These are phyloP conservation scores for Lytechinus pictus DNA, from an alignment of 35 echinoderm and acorn worm genomes.

Conservation along the genomic window DNA sequence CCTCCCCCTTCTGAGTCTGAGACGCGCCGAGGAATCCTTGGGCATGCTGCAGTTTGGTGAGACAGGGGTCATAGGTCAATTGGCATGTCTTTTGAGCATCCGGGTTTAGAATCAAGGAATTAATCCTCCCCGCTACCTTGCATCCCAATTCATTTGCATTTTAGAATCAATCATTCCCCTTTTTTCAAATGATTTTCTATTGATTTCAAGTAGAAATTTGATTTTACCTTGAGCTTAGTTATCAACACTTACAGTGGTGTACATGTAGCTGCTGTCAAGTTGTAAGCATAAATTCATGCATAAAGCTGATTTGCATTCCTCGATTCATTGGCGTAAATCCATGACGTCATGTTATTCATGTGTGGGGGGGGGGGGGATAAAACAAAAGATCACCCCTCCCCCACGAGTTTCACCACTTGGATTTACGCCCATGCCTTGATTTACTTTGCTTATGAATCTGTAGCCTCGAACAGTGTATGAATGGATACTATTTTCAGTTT, in stretches of 20 bases:
- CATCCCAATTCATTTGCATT: not conserved
- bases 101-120: not conserved
- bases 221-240: not conserved
- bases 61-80: constrained; percentile 29
- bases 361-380: too few relatives aligned
- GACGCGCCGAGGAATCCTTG: constrained; percentile 25
- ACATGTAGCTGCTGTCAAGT: not conserved
- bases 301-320: not conserved
- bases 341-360: too few relatives aligned
- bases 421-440: too few relatives aligned
- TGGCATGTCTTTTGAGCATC: constrained; percentile 31
- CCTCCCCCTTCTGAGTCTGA: not conserved
- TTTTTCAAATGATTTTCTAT: not conserved
- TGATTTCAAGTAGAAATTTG: not conserved
- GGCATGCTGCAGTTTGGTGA: constrained; percentile 52
- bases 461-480: not conserved
- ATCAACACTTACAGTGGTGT: not conserved
- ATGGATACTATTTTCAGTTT: not conserved
- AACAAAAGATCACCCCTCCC: too few relatives aligned
- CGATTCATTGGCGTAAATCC: too few relatives aligned
- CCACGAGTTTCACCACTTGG: too few relatives aligned
- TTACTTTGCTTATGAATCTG: not conserved
- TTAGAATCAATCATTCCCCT: not conserved
- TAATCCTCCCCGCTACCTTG: not conserved
- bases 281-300: not conserved